Percentiles rank a stretch among this genome's conserved stretches.
These are phyloP conservation scores for Elanoides forficatus DNA, from an alignment of 2,113 vertebrate species.

Conservation along the genomic window DNA sequence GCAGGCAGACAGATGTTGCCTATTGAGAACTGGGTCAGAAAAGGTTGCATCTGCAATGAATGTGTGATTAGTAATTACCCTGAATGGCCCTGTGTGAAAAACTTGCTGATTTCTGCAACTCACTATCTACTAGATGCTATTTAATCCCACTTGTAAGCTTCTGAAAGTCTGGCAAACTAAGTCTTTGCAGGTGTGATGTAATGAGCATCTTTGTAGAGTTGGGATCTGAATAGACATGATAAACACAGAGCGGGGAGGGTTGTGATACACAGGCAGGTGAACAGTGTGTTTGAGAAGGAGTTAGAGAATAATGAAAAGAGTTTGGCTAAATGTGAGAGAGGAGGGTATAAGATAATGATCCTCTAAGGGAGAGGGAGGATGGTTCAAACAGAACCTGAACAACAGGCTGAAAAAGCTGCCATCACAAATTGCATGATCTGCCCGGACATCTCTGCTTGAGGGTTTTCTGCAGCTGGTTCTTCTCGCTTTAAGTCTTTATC, in stretches of 20 bases:
- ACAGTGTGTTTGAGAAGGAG: not conserved
- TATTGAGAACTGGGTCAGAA: constrained; percentile 27
- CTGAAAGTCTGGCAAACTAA: not conserved
- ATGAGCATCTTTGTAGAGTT: not conserved
- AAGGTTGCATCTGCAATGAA: constrained; percentile 36
- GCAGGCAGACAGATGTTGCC: constrained; percentile 32
- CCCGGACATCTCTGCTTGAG: not conserved
- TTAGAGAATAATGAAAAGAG: not conserved
- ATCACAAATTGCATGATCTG: not conserved
- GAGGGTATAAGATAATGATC: not conserved
- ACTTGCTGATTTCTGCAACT: not conserved
- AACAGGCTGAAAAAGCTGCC: not conserved
- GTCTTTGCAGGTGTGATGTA: not conserved
- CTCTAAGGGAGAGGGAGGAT: not conserved
- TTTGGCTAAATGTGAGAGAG: not conserved
- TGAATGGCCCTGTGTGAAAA: constrained; percentile 3
- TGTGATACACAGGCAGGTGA: not conserved
- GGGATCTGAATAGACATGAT: not conserved
- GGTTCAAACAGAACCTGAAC: not conserved
- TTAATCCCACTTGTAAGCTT: constrained; percentile 1
- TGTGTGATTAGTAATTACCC: constrained; percentile 32
- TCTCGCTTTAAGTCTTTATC: not conserved
- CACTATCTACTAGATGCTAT: not conserved
- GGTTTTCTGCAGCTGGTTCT: not conserved
- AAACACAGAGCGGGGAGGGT: not conserved